Conservation (phyloP, 2,888 invertebrate species). For the Lamellibrachia columna region DNA sequence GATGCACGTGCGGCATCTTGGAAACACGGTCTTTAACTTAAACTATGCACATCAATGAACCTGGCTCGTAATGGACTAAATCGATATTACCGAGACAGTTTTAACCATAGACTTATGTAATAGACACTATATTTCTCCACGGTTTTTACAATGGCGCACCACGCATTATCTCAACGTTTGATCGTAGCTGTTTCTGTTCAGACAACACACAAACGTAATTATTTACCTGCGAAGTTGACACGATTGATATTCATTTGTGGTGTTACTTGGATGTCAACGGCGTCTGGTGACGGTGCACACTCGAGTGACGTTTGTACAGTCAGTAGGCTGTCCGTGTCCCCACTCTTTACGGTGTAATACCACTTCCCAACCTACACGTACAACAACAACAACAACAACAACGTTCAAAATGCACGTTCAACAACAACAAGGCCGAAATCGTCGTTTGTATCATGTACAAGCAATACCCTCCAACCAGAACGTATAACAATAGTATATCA, state of each 20-base stretch:
- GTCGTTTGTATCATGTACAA: not conserved
- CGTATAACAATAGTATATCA: not conserved
- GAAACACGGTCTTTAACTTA: not conserved
- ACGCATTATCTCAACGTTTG: not conserved
- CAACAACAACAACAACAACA: not conserved
- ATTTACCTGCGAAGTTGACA: not conserved
- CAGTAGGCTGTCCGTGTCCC: not conserved
- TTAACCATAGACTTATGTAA: no score
- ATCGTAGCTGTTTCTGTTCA: not conserved
- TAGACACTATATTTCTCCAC: no score
- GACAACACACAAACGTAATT: no score
- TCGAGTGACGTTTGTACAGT: not conserved
- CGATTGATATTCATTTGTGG: not conserved
- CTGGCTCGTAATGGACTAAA: not conserved
- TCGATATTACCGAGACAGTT: not conserved
- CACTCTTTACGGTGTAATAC: not conserved
- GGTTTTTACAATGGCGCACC: not conserved
- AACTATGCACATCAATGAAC: not conserved
- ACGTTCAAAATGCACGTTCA: not conserved
- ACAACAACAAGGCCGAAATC: not conserved
- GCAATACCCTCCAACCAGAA: not conserved
- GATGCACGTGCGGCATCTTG: not conserved
- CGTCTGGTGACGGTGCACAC: not conserved
- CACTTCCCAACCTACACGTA: not conserved
- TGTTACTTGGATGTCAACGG: not conserved